Conservation (phyloP, 1,140 invertebrate genomes). For the Paraescarpia echinospica region DNA sequence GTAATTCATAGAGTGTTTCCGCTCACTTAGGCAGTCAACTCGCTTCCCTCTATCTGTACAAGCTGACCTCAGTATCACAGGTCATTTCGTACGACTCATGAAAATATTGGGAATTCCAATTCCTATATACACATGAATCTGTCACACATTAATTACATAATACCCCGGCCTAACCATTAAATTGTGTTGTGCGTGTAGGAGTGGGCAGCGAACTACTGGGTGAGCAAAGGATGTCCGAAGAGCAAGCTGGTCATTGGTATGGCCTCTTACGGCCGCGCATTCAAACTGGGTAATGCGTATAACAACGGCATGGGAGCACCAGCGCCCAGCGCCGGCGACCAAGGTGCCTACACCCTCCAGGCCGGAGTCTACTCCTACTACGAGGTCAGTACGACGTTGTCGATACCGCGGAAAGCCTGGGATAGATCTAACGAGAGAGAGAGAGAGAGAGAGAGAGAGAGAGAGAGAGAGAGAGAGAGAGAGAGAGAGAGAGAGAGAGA, state of each 20-base stretch:
- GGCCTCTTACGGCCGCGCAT: slow-evolving; percentile 87
- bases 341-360: slow-evolving; percentile 83
- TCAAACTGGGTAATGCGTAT: slow-evolving; percentile 70
- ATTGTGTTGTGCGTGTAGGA: slow-evolving; percentile 33
- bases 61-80: too few relatives aligned
- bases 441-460: too few relatives aligned
- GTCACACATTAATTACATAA: too few relatives aligned
- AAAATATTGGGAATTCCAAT: too few relatives aligned
- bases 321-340: slow-evolving; percentile 70
- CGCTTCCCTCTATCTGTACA: too few relatives aligned
- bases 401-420: neutral
- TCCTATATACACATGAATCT: too few relatives aligned
- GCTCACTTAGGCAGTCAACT: too few relatives aligned
- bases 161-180: neutral
- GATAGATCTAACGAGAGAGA: too few relatives aligned
- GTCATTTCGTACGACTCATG: too few relatives aligned
- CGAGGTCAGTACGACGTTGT: slow-evolving; percentile 64
- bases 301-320: slow-evolving; percentile 83
- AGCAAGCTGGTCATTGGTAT: slow-evolving; percentile 83
- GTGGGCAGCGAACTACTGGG: slow-evolving; percentile 65
- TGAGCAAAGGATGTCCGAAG: slow-evolving; percentile 72
- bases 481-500: too few relatives aligned
- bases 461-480: too few relatives aligned
- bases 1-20: too few relatives aligned
- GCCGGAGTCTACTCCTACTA: slow-evolving; percentile 90